These are phyloP conservation scores for Desmophyllum pertusum DNA, from an alignment of 92 coral and sea anemone species.

Conservation along the genomic window DNA sequence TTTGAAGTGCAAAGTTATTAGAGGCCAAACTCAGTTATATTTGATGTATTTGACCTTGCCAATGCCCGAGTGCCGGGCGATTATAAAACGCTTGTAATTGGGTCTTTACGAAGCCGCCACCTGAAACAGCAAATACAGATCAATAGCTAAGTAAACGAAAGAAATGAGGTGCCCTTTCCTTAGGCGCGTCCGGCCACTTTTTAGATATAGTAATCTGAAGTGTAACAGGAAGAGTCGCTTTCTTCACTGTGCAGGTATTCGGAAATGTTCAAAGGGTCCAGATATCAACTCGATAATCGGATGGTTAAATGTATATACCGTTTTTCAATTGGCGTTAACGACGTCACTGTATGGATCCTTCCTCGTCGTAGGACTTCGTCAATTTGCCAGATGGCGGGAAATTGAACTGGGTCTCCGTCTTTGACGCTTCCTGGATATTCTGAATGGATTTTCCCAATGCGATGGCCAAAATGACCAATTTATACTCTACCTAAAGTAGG, in stretches of 20 bases:
- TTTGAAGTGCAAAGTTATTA: constrained; percentile 5
- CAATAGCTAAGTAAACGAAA: background rate
- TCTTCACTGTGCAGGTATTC: background rate
- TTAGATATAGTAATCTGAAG: background rate
- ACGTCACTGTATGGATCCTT: background rate
- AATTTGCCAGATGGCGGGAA: constrained; percentile 29
- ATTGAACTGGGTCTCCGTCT: background rate
- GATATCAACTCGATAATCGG: constrained; percentile 1
- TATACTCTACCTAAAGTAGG: constrained; percentile 18
- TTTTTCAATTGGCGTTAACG: background rate
- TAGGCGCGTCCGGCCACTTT: background rate
- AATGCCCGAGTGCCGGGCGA: background rate
- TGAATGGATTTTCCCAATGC: background rate
- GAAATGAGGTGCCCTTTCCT: background rate
- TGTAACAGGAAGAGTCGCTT: background rate
- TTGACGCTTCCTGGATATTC: background rate
- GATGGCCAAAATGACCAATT: background rate
- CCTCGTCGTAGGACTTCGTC: background rate
- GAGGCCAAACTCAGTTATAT: background rate
- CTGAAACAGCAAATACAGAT: background rate
- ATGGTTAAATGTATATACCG: constrained; percentile 25
- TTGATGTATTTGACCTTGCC: constrained; percentile 13
- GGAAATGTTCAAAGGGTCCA: constrained; percentile 19
- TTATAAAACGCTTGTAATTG: constrained; percentile 6
- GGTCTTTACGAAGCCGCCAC: constrained; percentile 15